Percentiles rank a stretch among this genome's conserved stretches.
These are phyloP conservation scores for Nixonia krombeini DNA, from an alignment of 1,140 invertebrate species.

Conservation along the genomic window DNA sequence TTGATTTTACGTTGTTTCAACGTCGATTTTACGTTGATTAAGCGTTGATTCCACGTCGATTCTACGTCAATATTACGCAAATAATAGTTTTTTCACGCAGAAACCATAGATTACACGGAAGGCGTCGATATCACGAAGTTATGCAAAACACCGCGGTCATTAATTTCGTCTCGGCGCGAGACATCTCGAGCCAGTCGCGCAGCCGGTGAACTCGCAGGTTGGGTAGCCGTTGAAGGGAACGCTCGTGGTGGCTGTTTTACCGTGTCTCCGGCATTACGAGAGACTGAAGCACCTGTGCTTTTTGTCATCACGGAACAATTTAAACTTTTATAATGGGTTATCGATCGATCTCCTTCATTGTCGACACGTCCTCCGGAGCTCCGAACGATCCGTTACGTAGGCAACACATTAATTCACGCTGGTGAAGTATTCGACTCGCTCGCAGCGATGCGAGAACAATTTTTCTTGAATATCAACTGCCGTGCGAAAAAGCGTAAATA, in stretches of 20 bases:
- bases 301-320: constrained; percentile 47
- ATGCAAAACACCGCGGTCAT: constrained; percentile 6
- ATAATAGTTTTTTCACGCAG: no score
- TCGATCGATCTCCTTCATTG: constrained; percentile 50
- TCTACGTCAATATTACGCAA: no score
- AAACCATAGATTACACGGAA: constrained; percentile 7
- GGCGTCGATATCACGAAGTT: constrained; percentile 4
- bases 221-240: constrained; percentile 7
- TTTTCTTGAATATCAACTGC: neutral
- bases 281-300: constrained; percentile 38
- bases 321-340: constrained; percentile 54
- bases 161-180: constrained; percentile 1
- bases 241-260: constrained; percentile 28
- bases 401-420: constrained; percentile 41
- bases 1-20: no score
- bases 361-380: constrained; percentile 26
- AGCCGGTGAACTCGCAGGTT: constrained; percentile 31
- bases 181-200: neutral
- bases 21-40: no score
- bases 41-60: no score
- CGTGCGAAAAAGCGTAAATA: neutral
- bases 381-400: constrained; percentile 26
- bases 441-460: constrained; percentile 13
- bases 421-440: constrained; percentile 21
- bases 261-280: constrained; percentile 45